Evolutionary conservation across 2,888 invertebrate species (phyloP).

Genomic region (Alsophila aescularia): DNA sequence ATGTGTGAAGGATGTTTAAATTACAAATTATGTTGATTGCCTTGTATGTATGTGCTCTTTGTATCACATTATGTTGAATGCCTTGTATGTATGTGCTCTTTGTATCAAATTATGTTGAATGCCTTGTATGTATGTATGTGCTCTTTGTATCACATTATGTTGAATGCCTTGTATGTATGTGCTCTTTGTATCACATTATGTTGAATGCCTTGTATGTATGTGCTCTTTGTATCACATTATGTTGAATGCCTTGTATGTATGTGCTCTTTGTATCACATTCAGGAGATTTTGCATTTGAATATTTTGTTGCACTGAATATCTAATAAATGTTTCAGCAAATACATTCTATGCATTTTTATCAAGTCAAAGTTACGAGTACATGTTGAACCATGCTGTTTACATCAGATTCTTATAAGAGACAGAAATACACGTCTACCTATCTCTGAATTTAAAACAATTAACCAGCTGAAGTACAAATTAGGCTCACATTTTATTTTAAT

Average conservation of each 20-base stretch:
- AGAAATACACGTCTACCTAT: too few species aligned
- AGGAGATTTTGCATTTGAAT: slow-evolving; percentile 2
- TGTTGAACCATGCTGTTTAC: too few species aligned
- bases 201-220: slow-evolving; percentile 17
- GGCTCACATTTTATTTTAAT: too few species aligned
- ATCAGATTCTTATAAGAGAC: too few species aligned
- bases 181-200: slow-evolving; percentile 15
- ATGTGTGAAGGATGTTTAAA: slow-evolving; percentile 17
- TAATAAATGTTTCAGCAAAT: background rate
- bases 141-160: slow-evolving; percentile 17
- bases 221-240: slow-evolving; percentile 16
- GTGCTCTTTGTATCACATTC: slow-evolving; percentile 12
- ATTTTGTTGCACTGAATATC: slow-evolving; percentile 5
- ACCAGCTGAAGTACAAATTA: too few species aligned
- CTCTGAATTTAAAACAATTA: too few species aligned
- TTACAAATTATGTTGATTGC: slow-evolving; percentile 17
- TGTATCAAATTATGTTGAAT: slow-evolving; percentile 19
- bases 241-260: slow-evolving; percentile 17
- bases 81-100: slow-evolving; percentile 11
- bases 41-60: slow-evolving; percentile 14
- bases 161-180: slow-evolving; percentile 15
- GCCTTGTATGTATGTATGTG: slow-evolving; percentile 4
- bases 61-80: slow-evolving; percentile 16
- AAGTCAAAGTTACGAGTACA: too few species aligned
- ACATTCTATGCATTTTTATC: too few species aligned